phyloP scores from a whole-genome alignment of 2,888 invertebrate genomes.

The Trichogramma evanescens region DNA sequence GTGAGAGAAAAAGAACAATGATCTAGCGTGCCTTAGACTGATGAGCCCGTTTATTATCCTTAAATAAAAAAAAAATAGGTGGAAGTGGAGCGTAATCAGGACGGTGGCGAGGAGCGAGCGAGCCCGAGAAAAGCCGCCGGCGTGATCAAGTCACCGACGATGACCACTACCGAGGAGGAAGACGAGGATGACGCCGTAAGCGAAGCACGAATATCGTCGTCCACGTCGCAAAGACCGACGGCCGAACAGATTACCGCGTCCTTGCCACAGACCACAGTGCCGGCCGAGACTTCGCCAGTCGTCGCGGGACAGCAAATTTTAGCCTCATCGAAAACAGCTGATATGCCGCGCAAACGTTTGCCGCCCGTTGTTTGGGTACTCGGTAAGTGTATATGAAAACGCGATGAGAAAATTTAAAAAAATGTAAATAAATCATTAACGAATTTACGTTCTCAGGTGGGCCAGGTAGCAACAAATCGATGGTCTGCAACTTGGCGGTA shows the following conservation, averaged over 20 bases:
- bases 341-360: slow-evolving; percentile 34
- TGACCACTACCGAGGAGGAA: background rate
- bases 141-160: background rate
- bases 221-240: background rate
- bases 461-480: slow-evolving; percentile 85
- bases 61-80: slow-evolving; percentile 28
- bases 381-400: slow-evolving; percentile 35
- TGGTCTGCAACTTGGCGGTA: slow-evolving; percentile 67
- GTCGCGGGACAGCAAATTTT: background rate
- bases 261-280: background rate
- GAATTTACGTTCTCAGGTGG: slow-evolving; percentile 55
- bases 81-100: slow-evolving; percentile 34
- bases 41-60: background rate
- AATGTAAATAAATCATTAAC: too few species aligned
- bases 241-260: background rate
- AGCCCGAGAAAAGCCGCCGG: background rate
- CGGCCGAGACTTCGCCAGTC: background rate
- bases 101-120: background rate
- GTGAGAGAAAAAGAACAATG: too few species aligned
- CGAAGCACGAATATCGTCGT: background rate
- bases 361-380: slow-evolving; percentile 51
- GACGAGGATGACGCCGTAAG: background rate
- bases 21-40: too few species aligned
- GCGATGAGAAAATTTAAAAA: too few species aligned
- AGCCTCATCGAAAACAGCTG: slow-evolving; percentile 33